Evolutionary conservation across 2,113 vertebrate species (phyloP).

Genomic region (Bostrychus sinensis): DNA sequence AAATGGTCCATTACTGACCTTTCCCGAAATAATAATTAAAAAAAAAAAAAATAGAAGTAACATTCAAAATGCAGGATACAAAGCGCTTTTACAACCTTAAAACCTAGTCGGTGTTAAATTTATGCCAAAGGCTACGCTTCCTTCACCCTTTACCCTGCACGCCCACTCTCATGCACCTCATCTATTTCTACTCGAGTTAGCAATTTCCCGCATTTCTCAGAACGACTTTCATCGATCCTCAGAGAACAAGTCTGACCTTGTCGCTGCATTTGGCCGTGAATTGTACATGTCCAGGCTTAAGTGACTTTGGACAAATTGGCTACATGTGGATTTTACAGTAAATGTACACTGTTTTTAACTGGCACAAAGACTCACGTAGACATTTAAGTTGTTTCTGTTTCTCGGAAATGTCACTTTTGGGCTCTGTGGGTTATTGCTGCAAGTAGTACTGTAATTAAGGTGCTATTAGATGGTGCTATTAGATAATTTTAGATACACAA

Average conservation of each 20-base stretch:
- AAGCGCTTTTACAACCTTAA: not conserved
- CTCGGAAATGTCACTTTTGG: not conserved
- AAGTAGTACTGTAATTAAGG: no score
- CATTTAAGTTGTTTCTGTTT: not conserved
- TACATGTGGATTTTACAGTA: conserved; percentile 8
- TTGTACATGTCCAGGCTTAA: conserved; percentile 26
- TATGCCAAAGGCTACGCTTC: conserved; percentile 7
- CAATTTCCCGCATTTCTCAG: conserved; percentile 31
- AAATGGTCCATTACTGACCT: no score
- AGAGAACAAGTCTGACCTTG: conserved; percentile 46
- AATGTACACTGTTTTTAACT: conserved; percentile 4
- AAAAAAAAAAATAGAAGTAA: no score
- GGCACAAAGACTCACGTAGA: not conserved
- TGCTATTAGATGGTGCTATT: no score
- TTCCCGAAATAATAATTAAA: no score
- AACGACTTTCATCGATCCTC: conserved; percentile 34
- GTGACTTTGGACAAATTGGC: conserved; percentile 24
- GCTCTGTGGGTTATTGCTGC: conserved; percentile 1
- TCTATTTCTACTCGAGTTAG: conserved; percentile 32
- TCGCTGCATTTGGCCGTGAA: conserved; percentile 29
- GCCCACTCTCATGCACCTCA: conserved; percentile 5
- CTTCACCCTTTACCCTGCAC: not conserved
- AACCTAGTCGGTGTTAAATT: not conserved
- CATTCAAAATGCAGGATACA: not conserved
- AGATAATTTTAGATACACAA: no score